Evolutionary conservation across 2,888 invertebrate species (phyloP).

Genomic region (Eueremaeus valkanovi): DNA sequence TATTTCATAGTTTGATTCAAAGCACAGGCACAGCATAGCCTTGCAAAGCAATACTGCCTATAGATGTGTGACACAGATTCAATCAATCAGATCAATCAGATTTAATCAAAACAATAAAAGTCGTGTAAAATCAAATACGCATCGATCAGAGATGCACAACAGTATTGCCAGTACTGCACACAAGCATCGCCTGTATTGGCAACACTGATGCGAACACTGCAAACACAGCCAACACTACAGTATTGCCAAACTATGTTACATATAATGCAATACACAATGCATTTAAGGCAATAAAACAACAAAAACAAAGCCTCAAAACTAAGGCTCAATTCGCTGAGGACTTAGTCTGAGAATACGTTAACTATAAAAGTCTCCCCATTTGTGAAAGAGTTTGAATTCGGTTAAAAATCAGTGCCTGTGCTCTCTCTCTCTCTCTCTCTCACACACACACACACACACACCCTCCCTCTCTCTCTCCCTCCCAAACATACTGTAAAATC

Average conservation of each 20-base stretch:
- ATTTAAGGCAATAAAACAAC: conserved; percentile 20
- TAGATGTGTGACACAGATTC: conserved; percentile 7
- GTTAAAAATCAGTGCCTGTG: no score
- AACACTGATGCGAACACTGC: not conserved
- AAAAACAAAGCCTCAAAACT: conserved; percentile 10
- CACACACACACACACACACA: no score
- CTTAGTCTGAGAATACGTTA: not conserved
- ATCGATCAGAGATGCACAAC: conserved; percentile 31
- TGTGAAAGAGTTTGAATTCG: not conserved
- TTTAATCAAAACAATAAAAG: conserved; percentile 34
- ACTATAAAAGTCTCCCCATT: not conserved
- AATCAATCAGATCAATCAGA: conserved; percentile 30
- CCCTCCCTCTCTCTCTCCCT: no score
- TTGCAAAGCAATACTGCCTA: not conserved
- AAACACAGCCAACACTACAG: no score
- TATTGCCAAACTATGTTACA: not conserved
- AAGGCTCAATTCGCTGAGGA: conserved; percentile 8
- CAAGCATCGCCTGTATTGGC: not conserved
- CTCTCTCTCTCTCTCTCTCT: no score
- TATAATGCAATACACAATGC: conserved; percentile 3
- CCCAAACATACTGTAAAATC: no score
- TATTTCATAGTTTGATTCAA: conserved; percentile 3
- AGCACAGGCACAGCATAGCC: not conserved
- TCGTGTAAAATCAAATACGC: conserved; percentile 31
- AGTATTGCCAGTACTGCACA: not conserved